phyloP scores from a whole-genome alignment of 2,113 vertebrate genomes.

The Nansenia antarctica region DNA sequence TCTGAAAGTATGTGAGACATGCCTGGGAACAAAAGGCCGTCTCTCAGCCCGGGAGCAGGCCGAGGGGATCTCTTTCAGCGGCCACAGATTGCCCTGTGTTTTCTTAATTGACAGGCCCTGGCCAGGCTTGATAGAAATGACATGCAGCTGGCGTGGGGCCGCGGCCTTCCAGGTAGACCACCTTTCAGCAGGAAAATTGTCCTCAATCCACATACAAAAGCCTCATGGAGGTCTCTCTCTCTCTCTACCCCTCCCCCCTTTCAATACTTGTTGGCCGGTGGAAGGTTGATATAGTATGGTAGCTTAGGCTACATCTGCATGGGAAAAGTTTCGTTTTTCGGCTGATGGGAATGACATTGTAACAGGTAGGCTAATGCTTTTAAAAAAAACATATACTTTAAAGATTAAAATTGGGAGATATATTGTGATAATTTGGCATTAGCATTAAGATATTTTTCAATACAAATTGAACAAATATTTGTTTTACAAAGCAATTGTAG shows the following conservation, averaged over 20 bases:
- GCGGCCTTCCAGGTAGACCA: constrained; percentile 77
- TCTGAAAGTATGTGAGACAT: constrained; percentile 91
- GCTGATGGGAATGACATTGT: neutral
- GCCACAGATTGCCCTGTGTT: constrained; percentile 93
- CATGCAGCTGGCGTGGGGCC: constrained; percentile 79
- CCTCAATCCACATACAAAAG: constrained; percentile 76
- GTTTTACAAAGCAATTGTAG: too few relatives aligned
- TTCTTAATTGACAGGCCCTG: constrained; percentile 88
- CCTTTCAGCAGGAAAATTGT: constrained; percentile 88
- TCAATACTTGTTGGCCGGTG: neutral
- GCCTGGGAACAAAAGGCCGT: constrained; percentile 85
- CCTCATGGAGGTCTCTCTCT: constrained; percentile 67
- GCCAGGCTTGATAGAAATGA: constrained; percentile 83
- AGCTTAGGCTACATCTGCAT: constrained; percentile 46
- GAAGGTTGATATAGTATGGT: neutral
- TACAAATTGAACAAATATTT: too few relatives aligned
- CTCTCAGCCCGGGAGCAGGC: constrained; percentile 78
- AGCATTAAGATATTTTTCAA: too few relatives aligned
- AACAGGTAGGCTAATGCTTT: too few relatives aligned
- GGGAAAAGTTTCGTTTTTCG: constrained; percentile 40
- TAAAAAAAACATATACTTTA: too few relatives aligned
- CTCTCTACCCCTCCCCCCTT: too few relatives aligned
- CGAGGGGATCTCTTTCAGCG: constrained; percentile 88
- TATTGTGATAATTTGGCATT: too few relatives aligned
- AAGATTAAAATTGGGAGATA: too few relatives aligned